Evolutionary conservation across 2,797 vertebrate genomes (phyloP).

Genomic region (Tolypeutes matacus): DNA sequence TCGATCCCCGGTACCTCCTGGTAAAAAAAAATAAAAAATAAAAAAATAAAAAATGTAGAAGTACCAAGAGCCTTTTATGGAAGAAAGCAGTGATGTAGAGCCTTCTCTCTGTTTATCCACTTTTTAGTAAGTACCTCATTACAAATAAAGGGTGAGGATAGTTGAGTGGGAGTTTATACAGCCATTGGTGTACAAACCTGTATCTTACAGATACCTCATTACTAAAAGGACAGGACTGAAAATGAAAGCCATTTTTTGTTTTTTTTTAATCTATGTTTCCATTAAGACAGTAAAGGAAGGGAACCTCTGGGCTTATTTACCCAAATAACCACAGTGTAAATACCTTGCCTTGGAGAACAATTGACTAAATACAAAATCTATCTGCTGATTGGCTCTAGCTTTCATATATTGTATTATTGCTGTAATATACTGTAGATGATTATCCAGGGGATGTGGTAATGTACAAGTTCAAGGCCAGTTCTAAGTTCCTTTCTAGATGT

Average conservation of each 20-base stretch:
- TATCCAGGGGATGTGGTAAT: conserved; percentile 49
- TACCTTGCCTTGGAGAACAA: conserved; percentile 46
- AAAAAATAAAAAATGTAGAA: neutral
- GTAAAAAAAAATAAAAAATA: no score
- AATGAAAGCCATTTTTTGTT: conserved; percentile 47
- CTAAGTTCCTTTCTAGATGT: conserved; percentile 38
- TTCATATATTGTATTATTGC: conserved; percentile 37
- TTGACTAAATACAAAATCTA: neutral
- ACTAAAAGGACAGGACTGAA: conserved; percentile 3
- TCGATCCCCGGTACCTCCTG: no score
- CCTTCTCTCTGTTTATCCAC: neutral
- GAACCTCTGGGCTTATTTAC: conserved; percentile 51
- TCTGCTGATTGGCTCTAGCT: conserved; percentile 52
- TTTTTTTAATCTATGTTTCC: conserved; percentile 51
- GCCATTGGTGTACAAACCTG: neutral
- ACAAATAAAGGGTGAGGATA: neutral
- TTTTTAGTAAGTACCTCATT: conserved; percentile 48
- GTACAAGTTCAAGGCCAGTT: conserved; percentile 47
- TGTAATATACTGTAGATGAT: conserved; percentile 58
- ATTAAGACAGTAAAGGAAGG: conserved; percentile 34
- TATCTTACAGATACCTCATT: neutral
- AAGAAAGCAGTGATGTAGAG: neutral
- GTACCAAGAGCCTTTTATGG: neutral
- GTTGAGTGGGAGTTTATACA: conserved; percentile 33
- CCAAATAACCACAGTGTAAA: conserved; percentile 31